Base-by-base conservation (phyloP, 2,888 invertebrate species). In the Eurytoma californica region DNA sequence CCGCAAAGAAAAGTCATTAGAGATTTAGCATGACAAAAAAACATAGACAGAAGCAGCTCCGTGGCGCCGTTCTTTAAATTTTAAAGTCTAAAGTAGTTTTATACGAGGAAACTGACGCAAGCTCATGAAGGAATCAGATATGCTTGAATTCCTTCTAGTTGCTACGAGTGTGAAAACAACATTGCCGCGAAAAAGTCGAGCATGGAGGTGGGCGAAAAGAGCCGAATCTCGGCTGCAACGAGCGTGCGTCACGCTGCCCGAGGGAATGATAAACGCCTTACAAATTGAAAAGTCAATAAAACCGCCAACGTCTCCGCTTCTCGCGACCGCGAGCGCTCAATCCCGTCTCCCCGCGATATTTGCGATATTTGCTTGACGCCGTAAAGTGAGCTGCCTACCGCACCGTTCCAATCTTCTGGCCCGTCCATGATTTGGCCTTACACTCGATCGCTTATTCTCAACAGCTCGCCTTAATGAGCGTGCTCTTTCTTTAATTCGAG, bases 221-320 rank as follows among this genome's bases (percentile, higher is more conserved):
- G 18, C 55, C 16, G n/a, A 39, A 39, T 39, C 5, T 39, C 7
- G 39, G 39, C 3, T 4, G 30, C 24, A 73, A 55, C 63, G 73
- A 65, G 30, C 24, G 47, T 3, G 53, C 14, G n/a, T 61, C 49
- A 7, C n/a, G 16, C 16, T n/a, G 18, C 57, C 49, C 20, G 55
- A n/a, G 28, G n/a, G 51, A 73, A 58, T 49, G 68, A 67, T 67
- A 69, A 63, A 76, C 63, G 13, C 69, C 39, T 20, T 51, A 20
- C 49, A 30, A 69, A 72, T 66, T 77, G 66, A 77, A 77, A 77
- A 72, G 58, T 72, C 65, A 72, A 77, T 77, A 58, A 72, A 72
- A 77, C 70, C 12, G 28, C 47, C 69, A 65, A 61, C 60, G 75
- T 49, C 20, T 28, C 14, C 47, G 69, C 39, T 7, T 18, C 4